Evolutionary conservation across 2,113 vertebrate genomes (phyloP).

Genomic region (Piprites chloris): DNA sequence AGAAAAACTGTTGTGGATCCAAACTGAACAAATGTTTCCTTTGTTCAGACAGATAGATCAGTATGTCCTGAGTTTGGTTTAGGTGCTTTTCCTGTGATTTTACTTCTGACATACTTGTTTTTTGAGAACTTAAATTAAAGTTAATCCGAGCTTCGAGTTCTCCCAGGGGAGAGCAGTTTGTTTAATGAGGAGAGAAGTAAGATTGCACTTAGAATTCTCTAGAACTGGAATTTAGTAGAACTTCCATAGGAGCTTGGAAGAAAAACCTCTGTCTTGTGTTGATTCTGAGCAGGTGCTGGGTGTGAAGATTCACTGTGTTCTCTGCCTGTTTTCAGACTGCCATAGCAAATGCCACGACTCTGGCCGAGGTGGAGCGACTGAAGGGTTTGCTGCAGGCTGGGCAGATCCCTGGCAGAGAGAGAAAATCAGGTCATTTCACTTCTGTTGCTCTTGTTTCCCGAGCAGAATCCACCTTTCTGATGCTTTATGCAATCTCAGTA

Average conservation of each 20-base stretch:
- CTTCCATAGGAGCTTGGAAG: neutral
- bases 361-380: conserved; percentile 93
- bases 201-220: neutral
- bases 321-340: conserved; percentile 76
- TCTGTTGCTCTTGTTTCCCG: neutral
- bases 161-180: neutral
- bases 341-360: conserved; percentile 88
- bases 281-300: neutral
- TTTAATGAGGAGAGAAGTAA: neutral
- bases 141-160: neutral
- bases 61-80: neutral
- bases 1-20: fast-evolving
- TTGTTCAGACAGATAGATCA: neutral
- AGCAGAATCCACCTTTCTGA: no score
- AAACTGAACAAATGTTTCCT: neutral
- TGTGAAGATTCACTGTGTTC: neutral
- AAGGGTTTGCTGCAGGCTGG: conserved; percentile 93
- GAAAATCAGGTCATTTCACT: conserved; percentile 76
- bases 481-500: neutral
- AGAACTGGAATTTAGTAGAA: neutral
- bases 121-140: neutral
- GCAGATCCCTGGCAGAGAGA: conserved; percentile 90
- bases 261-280: neutral
- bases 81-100: neutral
- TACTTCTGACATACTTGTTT: neutral